Evolutionary conservation across 30 jellyfish, hydroid and myxozoan species (phyloP), one percentile per base, ranked within the genome.

Genomic region (Hydractinia echinata): DNA sequence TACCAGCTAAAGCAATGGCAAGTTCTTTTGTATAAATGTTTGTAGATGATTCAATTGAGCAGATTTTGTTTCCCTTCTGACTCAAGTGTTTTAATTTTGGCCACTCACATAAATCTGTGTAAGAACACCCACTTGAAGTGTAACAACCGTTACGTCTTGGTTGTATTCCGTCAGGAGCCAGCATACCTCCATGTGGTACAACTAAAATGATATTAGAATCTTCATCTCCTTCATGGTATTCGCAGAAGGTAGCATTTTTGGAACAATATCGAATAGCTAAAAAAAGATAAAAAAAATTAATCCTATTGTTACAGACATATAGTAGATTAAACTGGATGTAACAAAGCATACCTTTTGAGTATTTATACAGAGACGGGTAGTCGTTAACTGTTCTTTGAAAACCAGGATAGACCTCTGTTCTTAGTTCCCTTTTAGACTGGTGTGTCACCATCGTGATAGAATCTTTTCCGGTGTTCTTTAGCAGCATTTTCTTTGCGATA

Each of bases 221-320:
- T 64, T 44, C 51, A 64, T 64, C 74, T 4, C 74, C 74, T 64
- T 64, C 74, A 13, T 64, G 74, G 74, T 64, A 64, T 64, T 64
- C 74, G 18, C 74, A 64, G 39, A n/a, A 64, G 19, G 74, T n/a
- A 64, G 74, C 74, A 4, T 64, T 64, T 6, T 7, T 51, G 7
- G 74, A 64, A 13, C 74, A 64, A 64, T n/a, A 64, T 13, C 74
- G 74, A n/a, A 13, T 64, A n/a, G 74, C 74, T 64, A 64, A 64
- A 64, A 50, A 51, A 6, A 64, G 44, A 30, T 30, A 30, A 30
- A 30, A 30, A 0, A 30, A 30, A 0, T 30, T 30, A 30, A 30
- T 30, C 44, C 2, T 30, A 30, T 30, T 30, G 44, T 30, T 30
- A 30, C 44, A 30, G 44, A 30, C 44, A 30, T 30, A 30, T 30